Conservation (phyloP, 2,888 invertebrate genomes). For the Eupeodes latifasciatus region DNA sequence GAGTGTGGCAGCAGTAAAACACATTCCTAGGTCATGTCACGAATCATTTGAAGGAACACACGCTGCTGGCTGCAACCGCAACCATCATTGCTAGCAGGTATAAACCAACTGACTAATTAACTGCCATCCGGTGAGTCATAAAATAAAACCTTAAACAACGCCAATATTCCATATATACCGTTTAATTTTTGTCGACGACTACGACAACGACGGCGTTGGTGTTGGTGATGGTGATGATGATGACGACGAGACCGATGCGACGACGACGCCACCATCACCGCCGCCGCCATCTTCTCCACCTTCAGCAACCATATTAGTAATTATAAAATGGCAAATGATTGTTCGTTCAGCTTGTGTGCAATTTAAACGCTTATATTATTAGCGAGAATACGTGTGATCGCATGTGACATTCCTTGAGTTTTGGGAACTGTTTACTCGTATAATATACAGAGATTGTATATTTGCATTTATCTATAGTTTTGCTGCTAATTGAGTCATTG, state of each 20-base stretch:
- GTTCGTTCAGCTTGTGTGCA: constrained; percentile 55
- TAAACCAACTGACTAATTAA: constrained; percentile 53
- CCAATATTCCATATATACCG: not conserved
- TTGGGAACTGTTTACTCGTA: constrained; percentile 11
- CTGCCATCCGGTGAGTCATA: constrained; percentile 73
- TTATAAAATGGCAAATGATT: constrained; percentile 58
- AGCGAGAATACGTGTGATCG: constrained; percentile 20
- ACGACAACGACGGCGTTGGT: constrained; percentile 4
- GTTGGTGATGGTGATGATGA: not conserved
- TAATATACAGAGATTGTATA: constrained; percentile 44
- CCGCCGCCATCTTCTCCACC: constrained; percentile 9
- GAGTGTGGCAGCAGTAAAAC: constrained; percentile 19
- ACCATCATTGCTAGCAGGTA: constrained; percentile 42
- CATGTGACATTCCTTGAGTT: constrained; percentile 59
- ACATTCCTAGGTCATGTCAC: constrained; percentile 67
- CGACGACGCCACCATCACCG: constrained; percentile 5
- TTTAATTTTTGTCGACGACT: not conserved
- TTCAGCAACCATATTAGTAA: constrained; percentile 50
- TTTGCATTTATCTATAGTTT: constrained; percentile 53
- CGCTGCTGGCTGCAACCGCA: constrained; percentile 19
- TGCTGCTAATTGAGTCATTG: constrained; percentile 69
- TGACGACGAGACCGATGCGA: not conserved
- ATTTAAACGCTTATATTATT: constrained; percentile 47
- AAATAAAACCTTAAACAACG: constrained; percentile 25
- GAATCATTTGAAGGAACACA: constrained; percentile 63